Conservation (phyloP, 2,888 invertebrate species). For the Brachyptera putata region DNA sequence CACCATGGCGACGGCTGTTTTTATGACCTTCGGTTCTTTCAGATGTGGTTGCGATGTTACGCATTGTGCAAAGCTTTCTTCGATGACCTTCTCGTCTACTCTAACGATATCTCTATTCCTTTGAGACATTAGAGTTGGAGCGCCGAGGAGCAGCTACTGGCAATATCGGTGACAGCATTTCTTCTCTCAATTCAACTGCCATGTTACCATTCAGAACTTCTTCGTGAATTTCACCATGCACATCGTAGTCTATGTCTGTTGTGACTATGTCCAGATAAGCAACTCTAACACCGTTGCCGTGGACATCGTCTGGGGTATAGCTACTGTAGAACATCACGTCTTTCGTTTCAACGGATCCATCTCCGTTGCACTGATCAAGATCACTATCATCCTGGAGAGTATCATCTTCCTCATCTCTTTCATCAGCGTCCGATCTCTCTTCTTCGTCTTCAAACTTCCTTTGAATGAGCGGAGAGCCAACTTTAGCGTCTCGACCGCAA, state of each 20-base stretch:
- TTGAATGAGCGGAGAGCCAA: constrained; percentile 66
- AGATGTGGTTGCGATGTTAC: too few species aligned
- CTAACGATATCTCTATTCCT: neutral
- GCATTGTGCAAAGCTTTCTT: too few species aligned
- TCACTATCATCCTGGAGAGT: neutral
- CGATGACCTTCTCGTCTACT: neutral
- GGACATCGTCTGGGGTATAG: neutral
- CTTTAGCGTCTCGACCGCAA: constrained; percentile 71
- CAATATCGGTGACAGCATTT: neutral
- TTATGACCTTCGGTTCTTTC: too few species aligned
- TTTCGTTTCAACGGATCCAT: neutral
- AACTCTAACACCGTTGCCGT: neutral
- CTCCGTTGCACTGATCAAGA: neutral
- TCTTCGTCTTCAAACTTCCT: constrained; percentile 52
- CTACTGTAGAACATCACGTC: neutral
- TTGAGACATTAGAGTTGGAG: neutral
- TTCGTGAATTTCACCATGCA: too few species aligned
- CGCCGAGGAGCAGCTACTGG: neutral
- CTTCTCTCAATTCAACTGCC: neutral
- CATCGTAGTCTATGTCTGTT: neutral
- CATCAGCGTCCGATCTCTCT: constrained; percentile 31
- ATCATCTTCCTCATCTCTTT: too few species aligned
- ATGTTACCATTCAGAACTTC: neutral
- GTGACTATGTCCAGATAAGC: neutral
- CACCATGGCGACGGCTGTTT: too few species aligned